Evolutionary conservation across 2,113 vertebrate species (phyloP), one percentile per base, ranked within the genome.

Genomic region (Psephotus haematonotus): DNA sequence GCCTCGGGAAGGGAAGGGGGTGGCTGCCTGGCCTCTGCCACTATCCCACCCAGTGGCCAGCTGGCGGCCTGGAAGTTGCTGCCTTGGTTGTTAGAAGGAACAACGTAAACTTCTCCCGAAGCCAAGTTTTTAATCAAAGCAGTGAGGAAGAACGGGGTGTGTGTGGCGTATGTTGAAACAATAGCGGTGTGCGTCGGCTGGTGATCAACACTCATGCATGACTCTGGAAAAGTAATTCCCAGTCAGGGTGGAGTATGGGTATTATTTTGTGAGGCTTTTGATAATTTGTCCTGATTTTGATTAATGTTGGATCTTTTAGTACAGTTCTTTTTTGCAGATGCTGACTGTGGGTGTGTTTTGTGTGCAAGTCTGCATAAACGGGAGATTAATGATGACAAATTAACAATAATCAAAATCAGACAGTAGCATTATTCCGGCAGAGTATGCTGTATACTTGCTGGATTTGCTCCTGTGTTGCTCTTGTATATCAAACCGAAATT

Each of bases 211-310:
- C 50, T 70, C 29, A 1, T 15, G 43, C 16, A 1, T 11, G 69
- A 39, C 52, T 94, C 92, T 96, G 96, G 93, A 89, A 89, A 95
- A 92, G 91, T 75, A 43, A 95, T 97, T 95, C 43, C 39, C 39
- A 8, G 14, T 35, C 53, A 37, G 81, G 74, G 60, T 91, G 92
- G 81, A 86, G 47, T 44, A 33, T 7, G 23, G 5, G 2, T 53
- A 11, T 44, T 88, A 29, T 27, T 83, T 78, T 63, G 49, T 67
- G 62, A 50, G 31, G 37, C 72, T 92, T 67, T 50, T 70, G 76
- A 62, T 90, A 44, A 65, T 65, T 86, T n/a, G 3, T 37, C 55
- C 74, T 80, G 59, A 35, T 83, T 92, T 77, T 83, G 68, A 91
- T 92, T 64, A 47, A 41, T 60, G 57, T 37, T 79, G 35, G 43